Conservation (phyloP, 1,140 invertebrate species). For the Sinella curviseta region DNA sequence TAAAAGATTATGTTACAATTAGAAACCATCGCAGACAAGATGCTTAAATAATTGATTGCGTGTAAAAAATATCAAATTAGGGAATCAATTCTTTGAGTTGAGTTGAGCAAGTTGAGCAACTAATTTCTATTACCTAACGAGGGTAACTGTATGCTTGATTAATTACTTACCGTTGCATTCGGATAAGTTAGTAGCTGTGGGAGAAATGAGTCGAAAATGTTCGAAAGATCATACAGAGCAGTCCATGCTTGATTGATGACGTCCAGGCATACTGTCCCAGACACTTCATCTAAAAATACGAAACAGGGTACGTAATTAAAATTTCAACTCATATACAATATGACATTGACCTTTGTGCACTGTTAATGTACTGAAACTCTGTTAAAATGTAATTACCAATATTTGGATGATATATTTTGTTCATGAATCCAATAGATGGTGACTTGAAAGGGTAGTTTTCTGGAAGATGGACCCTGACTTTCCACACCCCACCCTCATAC, state of each 20-base stretch:
- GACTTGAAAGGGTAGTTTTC: constrained; percentile 8
- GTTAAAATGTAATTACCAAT: neutral
- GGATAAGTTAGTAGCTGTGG: constrained; percentile 1
- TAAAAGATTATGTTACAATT: too few relatives aligned
- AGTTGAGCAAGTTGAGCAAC: too few relatives aligned
- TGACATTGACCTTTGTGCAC: neutral
- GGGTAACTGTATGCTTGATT: too few relatives aligned
- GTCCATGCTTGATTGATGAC: constrained; percentile 19
- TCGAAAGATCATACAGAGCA: constrained; percentile 6
- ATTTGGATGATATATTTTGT: constrained; percentile 19
- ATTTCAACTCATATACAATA: too few relatives aligned
- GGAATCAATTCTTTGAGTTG: too few relatives aligned
- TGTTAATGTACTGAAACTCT: neutral
- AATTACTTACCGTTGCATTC: neutral
- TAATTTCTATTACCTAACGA: too few relatives aligned
- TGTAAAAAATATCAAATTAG: too few relatives aligned
- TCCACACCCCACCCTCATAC: neutral
- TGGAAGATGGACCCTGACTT: constrained; percentile 3
- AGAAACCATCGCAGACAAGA: too few relatives aligned
- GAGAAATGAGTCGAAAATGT: constrained; percentile 10
- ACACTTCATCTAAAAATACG: neutral
- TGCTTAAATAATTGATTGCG: too few relatives aligned
- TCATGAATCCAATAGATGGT: constrained; percentile 7
- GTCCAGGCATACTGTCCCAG: constrained; percentile 9
- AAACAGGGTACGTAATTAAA: neutral